These are phyloP conservation scores for Hirudo medicinalis DNA, from an alignment of 1,140 invertebrate species.

Conservation along the genomic window DNA sequence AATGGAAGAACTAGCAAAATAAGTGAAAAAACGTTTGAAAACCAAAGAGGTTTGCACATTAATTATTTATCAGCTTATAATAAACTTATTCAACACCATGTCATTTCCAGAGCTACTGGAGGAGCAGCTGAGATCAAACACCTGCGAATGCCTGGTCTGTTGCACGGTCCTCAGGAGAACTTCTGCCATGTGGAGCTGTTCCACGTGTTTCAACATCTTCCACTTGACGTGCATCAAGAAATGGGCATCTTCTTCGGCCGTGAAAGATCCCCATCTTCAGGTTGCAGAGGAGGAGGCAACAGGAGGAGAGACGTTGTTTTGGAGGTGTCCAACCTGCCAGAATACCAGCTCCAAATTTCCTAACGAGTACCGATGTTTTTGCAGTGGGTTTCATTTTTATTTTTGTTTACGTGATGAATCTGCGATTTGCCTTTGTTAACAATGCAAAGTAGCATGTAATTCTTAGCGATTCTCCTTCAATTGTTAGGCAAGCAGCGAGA, in stretches of 20 bases:
- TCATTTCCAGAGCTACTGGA: slow-evolving; percentile 53
- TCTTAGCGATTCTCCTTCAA: slow-evolving; percentile 51
- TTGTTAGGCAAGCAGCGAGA: slow-evolving; percentile 64
- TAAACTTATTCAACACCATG: background rate
- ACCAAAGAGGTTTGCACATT: background rate
- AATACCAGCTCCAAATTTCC: slow-evolving; percentile 30
- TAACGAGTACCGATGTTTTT: slow-evolving; percentile 40
- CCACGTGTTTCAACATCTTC: slow-evolving; percentile 74
- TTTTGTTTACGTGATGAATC: slow-evolving; percentile 45
- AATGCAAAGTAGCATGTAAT: too few species aligned
- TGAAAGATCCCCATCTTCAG: slow-evolving; percentile 40
- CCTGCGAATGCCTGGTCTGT: slow-evolving; percentile 81
- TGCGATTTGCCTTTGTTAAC: too few species aligned
- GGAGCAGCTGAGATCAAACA: slow-evolving; percentile 60
- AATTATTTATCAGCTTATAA: too few species aligned
- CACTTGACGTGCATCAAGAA: slow-evolving; percentile 77
- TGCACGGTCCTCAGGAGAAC: slow-evolving; percentile 63
- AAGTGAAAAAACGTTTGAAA: background rate
- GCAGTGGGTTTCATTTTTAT: slow-evolving; percentile 30
- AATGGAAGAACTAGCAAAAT: background rate
- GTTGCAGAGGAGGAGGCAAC: background rate
- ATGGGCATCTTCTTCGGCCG: slow-evolving; percentile 67
- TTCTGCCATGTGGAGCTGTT: slow-evolving; percentile 74
- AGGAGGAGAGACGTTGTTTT: slow-evolving; percentile 51
- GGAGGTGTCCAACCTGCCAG: slow-evolving; percentile 65